Evolutionary conservation across 2,113 vertebrate species (phyloP).

Genomic region (Cryptoleucopteryx plumbea): DNA sequence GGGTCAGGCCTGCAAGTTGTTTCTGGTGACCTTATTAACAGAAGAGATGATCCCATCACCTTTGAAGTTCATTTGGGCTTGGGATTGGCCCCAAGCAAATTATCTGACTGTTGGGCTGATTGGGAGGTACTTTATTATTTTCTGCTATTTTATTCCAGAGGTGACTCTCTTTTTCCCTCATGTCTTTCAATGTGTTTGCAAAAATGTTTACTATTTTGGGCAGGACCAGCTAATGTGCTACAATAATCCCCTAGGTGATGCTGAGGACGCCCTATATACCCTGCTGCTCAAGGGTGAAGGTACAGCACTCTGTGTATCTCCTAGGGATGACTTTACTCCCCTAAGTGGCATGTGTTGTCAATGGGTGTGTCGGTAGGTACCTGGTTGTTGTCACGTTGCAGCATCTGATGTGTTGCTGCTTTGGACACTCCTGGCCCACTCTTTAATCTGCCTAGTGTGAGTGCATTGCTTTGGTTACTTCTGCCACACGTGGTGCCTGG

Average conservation of each 20-base stretch:
- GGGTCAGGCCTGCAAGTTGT: neutral
- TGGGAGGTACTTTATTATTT: neutral
- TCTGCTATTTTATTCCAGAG: neutral
- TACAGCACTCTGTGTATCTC: neutral
- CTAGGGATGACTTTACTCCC: neutral
- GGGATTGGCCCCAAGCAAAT: neutral
- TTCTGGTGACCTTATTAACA: neutral
- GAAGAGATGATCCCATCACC: neutral
- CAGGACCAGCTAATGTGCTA: neutral
- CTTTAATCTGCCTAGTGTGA: neutral
- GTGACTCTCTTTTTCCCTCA: rapidly evolving
- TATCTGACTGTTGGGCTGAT: neutral
- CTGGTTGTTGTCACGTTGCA: neutral
- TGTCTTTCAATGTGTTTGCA: neutral
- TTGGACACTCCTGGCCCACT: neutral
- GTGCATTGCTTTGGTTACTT: neutral
- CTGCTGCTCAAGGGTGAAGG: neutral
- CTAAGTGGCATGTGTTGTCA: neutral
- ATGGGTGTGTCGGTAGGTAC: neutral
- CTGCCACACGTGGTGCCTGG: neutral
- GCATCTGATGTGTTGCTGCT: neutral
- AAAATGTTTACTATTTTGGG: neutral
- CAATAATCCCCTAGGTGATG: neutral
- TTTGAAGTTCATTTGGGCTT: neutral
- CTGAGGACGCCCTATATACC: neutral